Evolutionary conservation across 2,888 invertebrate genomes (phyloP), one percentile per base, ranked within the genome.

Genomic region (Acleris laterana): DNA sequence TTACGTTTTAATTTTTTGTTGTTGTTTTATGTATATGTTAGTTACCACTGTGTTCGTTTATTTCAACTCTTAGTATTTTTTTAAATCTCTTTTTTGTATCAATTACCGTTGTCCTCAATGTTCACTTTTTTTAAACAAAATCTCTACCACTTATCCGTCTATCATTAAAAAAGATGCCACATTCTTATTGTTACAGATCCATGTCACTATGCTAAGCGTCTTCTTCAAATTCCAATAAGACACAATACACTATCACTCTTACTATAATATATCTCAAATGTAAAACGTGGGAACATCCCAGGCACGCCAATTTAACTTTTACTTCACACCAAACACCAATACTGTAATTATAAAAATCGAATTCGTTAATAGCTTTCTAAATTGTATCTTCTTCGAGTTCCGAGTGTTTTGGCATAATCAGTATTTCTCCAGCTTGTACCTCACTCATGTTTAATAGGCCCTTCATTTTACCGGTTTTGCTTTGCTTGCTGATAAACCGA

Each of bases 341-440:
- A 32, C 32, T 46, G 28, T 57, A 62, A 66, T 66, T 66, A 66
- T 62, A 51, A 62, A 38, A 62, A 61, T 65, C 44, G 55, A 55
- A 50, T 56, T 20, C 49, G 57, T 56, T 62, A 66, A 66, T 62
- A 56, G 56, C 57, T 66, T 62, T 66, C 66, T 66, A 66, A 66
- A 62, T 51, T 55, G 44, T 49, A 50, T 49, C 25, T 25, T 22
- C 42, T 49, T 55, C 17, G 32, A 25, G 32, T 56, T 28, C 38
- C 20, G 48, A 64, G 25, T 25, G 19, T 19, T 59, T 16, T 32
- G 19, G 32, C 17, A 42, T 38, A 38, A 38, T 9, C 6, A 25
- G 11, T 11, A 32, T 3, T 32, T 32, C 11, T 32, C 32, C 0
- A 11, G 32, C 32, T 38, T 13, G 5, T 38, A 13, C 13, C 38